Evolutionary conservation across 2,113 vertebrate species (phyloP), one percentile per base, ranked within the genome.

Genomic region (Scartelaos histophorus): DNA sequence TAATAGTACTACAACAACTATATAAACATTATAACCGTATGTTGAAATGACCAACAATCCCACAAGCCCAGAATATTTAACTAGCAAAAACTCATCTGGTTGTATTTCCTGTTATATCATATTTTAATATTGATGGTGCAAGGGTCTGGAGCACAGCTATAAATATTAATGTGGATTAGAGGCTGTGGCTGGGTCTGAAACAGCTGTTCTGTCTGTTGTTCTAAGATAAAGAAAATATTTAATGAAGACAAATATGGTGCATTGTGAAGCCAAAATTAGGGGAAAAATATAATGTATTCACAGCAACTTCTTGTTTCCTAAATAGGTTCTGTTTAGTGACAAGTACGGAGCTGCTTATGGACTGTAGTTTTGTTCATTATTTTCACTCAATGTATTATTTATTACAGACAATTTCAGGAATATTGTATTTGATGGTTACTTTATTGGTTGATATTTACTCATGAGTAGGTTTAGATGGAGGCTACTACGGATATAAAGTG

Each of bases 151-250:
- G 78, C 62, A 83, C 71, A 76, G 65, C 73, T 67, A 74, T 79
- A 69, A 85, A 85, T 85, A 86, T 82, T 81, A 76, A 87, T 78
- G 70, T 72, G 77, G 68, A 84, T 80, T 82, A 78, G 67, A 75
- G 66, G 25, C 57, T 73, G 54, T 9, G 21, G 77, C 75, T 81
- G 82, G 75, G 73, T 86, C 85, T 79, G 67, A 80, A 77, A 65
- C 72, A 75, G 82, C 67, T 69, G 67, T 70, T 80, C 67, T 69
- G 65, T 53, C 69, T 88, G 82, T 51, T 80, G 25, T 78, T 76
- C 61, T 72, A 24, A 19, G 80, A 86, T 87, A 86, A 85, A 77
- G 73, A 46, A 75, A 71, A 82, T 73, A 73, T 84, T 77, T 76
- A 82, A 80, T 82, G 71, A 80, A 65, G 69, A 76, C 71, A 69